Evolutionary conservation across 2,888 invertebrate species (phyloP).

Genomic region (Diploptera punctata): DNA sequence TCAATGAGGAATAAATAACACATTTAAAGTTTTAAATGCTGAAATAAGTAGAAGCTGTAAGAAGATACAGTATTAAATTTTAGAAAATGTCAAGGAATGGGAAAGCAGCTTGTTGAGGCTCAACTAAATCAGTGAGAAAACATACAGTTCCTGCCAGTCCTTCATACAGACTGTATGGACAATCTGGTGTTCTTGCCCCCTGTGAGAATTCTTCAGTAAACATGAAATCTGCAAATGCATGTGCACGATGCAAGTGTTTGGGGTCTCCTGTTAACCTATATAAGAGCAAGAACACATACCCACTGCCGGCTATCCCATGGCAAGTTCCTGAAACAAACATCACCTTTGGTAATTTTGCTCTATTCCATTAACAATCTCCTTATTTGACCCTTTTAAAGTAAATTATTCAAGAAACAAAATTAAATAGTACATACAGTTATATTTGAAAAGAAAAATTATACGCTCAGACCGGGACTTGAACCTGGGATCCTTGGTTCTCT

Average conservation of each 20-base stretch:
- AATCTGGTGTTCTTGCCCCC: slow-evolving; percentile 77
- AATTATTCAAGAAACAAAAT: too few relatives aligned
- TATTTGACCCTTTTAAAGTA: too few relatives aligned
- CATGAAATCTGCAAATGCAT: slow-evolving; percentile 78
- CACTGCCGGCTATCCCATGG: slow-evolving; percentile 86
- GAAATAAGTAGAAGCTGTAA: background rate
- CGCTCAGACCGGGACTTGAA: too few relatives aligned
- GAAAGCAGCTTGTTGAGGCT: slow-evolving; percentile 77
- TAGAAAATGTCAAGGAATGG: slow-evolving; percentile 81
- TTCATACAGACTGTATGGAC: slow-evolving; percentile 84
- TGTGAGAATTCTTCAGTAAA: slow-evolving; percentile 67
- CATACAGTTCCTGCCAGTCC: slow-evolving; percentile 88
- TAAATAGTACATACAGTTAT: too few relatives aligned
- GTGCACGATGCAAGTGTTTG: slow-evolving; percentile 76
- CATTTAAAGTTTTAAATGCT: background rate
- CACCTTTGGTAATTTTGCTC: too few relatives aligned
- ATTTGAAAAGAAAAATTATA: too few relatives aligned
- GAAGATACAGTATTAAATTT: too few relatives aligned
- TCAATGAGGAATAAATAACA: too few relatives aligned
- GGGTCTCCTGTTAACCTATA: slow-evolving; percentile 75
- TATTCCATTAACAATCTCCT: too few relatives aligned
- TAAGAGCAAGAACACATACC: slow-evolving; percentile 78
- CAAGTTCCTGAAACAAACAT: slow-evolving; percentile 67
- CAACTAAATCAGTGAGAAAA: slow-evolving; percentile 76
- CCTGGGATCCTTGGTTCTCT: too few relatives aligned